Conservation (phyloP, 2,113 vertebrate genomes). For the Apistogramma diplotaenia region DNA sequence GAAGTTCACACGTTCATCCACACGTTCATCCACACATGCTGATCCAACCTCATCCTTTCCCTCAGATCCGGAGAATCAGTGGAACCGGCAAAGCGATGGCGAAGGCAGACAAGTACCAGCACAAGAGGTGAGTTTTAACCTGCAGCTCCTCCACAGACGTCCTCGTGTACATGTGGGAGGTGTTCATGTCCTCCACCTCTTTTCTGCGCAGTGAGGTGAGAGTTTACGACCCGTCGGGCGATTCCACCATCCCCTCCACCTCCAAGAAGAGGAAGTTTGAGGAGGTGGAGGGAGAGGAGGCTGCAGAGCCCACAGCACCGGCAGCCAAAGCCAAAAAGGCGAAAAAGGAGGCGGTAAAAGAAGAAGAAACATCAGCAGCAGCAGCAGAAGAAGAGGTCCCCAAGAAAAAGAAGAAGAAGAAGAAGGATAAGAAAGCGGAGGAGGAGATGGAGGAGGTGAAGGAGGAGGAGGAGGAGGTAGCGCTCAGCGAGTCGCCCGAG, state of each 20-base stretch:
- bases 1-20: no score
- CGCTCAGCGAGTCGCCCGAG: slow-evolving; percentile 28
- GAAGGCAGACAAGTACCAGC: slow-evolving; percentile 91
- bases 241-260: slow-evolving; percentile 87
- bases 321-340: slow-evolving; percentile 80
- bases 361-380: slow-evolving; percentile 46
- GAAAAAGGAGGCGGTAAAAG: slow-evolving; percentile 79
- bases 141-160: background rate
- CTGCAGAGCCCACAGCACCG: slow-evolving; percentile 52
- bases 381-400: slow-evolving; percentile 65
- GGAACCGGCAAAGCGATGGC: slow-evolving; percentile 94
- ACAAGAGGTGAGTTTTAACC: slow-evolving; percentile 86
- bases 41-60: background rate
- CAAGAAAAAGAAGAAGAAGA: slow-evolving; percentile 91
- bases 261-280: slow-evolving; percentile 93
- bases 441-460: slow-evolving; percentile 46
- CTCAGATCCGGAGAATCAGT: slow-evolving; percentile 91
- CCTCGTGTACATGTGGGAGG: background rate
- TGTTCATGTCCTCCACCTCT: background rate
- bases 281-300: slow-evolving; percentile 80
- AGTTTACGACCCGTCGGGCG: slow-evolving; percentile 90
- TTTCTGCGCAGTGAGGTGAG: slow-evolving; percentile 83
- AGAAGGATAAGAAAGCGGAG: slow-evolving; percentile 79
- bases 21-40: no score
- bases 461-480: slow-evolving; percentile 52